A percentile compares a stretch with the other conserved stretches of the same genome.
Evolutionary conservation across 2,797 vertebrate genomes (phyloP).

Genomic region (Ispidina lecontei): DNA sequence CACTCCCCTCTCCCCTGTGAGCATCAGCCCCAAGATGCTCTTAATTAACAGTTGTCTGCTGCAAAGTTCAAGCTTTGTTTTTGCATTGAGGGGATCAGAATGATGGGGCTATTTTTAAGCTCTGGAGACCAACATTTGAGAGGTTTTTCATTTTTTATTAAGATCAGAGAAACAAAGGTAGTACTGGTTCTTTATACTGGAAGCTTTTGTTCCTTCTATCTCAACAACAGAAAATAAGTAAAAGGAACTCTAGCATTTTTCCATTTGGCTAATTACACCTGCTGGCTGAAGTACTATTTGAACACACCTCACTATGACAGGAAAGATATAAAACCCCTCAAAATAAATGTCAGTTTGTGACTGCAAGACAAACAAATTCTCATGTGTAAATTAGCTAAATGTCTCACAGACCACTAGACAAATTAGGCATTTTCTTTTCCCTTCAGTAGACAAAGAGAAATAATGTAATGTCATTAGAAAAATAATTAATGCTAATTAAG

Average conservation of each 20-base stretch:
- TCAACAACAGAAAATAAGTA: neutral
- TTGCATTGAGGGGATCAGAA: neutral
- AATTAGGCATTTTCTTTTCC: conserved; percentile 4
- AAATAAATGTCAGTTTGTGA: neutral
- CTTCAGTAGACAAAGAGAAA: neutral
- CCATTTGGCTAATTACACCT: neutral
- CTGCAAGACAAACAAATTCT: conserved; percentile 5
- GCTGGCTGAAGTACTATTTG: neutral
- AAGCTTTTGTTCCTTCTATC: neutral
- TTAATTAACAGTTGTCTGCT: neutral
- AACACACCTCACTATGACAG: neutral
- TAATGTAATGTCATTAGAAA: neutral
- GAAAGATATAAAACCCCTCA: neutral
- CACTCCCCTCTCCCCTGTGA: accelerated
- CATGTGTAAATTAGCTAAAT: conserved; percentile 7
- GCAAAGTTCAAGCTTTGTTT: neutral
- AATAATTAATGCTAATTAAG: conserved; percentile 46
- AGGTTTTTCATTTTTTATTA: neutral
- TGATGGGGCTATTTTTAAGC: neutral
- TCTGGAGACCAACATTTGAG: neutral
- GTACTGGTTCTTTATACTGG: neutral
- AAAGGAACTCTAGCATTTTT: neutral
- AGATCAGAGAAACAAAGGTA: neutral
- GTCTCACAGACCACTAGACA: neutral
- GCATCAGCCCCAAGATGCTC: neutral